These are phyloP conservation scores for Catharus minimus DNA, from an alignment of 2,113 vertebrate species.

Conservation along the genomic window DNA sequence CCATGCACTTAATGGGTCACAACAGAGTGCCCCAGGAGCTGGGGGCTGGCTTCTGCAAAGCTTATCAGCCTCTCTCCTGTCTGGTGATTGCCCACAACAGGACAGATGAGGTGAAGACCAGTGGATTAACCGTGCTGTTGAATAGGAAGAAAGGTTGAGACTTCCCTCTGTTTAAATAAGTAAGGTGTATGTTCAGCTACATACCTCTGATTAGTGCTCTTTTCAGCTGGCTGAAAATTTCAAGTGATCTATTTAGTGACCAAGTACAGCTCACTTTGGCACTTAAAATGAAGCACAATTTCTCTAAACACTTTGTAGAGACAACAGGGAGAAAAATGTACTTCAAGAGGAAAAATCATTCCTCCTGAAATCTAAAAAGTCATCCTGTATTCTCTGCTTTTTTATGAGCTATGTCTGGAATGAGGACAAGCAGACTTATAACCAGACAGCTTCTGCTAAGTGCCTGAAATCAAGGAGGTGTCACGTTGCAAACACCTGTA, in stretches of 20 bases:
- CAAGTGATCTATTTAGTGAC: background rate
- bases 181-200: background rate
- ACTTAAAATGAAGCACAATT: background rate
- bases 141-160: background rate
- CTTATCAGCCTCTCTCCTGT: background rate
- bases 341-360: background rate
- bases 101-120: background rate
- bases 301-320: background rate
- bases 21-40: background rate
- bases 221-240: background rate
- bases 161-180: background rate
- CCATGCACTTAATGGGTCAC: no score
- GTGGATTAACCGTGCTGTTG: background rate
- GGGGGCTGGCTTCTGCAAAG: background rate
- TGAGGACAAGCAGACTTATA: conserved; percentile 25
- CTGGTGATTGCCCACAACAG: background rate
- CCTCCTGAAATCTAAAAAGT: background rate
- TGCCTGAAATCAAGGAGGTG: conserved; percentile 35
- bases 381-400: background rate
- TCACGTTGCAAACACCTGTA: conserved; percentile 7
- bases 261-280: background rate
- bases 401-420: conserved; percentile 1
- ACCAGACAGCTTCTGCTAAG: conserved; percentile 1
- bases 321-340: background rate
- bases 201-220: background rate